A percentile compares a stretch with the other conserved stretches of the same genome.
These are phyloP conservation scores for Ceratina calcarata DNA, from an alignment of 1,140 invertebrate species.

Conservation along the genomic window DNA sequence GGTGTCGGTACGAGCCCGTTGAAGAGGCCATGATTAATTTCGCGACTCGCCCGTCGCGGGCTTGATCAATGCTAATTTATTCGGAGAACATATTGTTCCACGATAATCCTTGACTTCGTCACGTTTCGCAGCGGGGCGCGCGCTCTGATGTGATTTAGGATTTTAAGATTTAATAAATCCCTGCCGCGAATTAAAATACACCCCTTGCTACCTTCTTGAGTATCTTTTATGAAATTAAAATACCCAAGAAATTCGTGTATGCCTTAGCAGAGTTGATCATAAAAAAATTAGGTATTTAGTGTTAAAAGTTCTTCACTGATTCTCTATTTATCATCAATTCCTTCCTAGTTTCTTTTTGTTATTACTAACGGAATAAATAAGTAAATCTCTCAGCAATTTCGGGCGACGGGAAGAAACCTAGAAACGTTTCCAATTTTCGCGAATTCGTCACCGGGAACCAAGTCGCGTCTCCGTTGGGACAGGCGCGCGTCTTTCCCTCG, in stretches of 20 bases:
- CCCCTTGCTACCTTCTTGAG: background rate
- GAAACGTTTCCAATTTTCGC: slow-evolving; percentile 7
- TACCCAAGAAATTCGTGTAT: no score
- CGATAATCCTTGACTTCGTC: background rate
- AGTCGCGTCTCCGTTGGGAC: slow-evolving; percentile 5
- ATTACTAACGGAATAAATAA: no score
- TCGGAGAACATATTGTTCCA: slow-evolving; percentile 18
- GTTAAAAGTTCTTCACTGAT: no score
- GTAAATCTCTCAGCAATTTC: no score
- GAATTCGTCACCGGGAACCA: background rate
- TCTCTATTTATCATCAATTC: no score
- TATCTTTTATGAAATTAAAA: background rate
- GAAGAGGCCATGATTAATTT: slow-evolving; percentile 25
- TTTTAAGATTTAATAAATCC: background rate
- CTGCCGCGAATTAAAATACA: background rate
- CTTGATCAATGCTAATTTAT: slow-evolving; percentile 33
- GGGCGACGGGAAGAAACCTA: no score
- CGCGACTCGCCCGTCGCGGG: background rate
- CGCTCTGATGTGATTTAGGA: background rate
- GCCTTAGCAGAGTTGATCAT: no score
- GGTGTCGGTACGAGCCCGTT: background rate
- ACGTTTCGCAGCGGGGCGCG: background rate
- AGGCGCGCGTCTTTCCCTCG: slow-evolving; percentile 22
- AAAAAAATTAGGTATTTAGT: no score
- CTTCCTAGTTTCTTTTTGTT: no score